Evolutionary conservation across 1,140 invertebrate genomes (phyloP), one percentile per base, ranked within the genome.

Genomic region (Drosophila lacteicornis): DNA sequence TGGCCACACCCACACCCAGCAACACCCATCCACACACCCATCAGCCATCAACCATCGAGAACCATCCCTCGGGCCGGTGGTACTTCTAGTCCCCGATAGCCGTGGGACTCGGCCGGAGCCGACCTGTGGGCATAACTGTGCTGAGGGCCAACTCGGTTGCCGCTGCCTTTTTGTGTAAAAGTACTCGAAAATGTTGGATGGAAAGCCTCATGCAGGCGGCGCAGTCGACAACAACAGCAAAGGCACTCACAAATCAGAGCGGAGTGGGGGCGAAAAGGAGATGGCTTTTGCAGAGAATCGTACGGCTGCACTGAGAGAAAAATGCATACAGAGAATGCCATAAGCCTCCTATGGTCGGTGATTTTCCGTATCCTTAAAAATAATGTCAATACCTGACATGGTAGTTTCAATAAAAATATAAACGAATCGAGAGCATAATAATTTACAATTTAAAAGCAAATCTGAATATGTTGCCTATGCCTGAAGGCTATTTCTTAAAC

Each of bases 131-230:
- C 62, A 60, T 51, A 40, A 67, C 55, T 58, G 59, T 58, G 59
- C 68, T 74, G 53, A 42, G 36, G 68, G 59, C 36, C 58, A 61
- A 47, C 67, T 46, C 62, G 51, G 43, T 55, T 45, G 77, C 49
- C 46, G 75, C 63, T 86, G 73, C 80, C 77, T 87, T 87, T 87
- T 84, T 87, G 84, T 88, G 85, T 69, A 88, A 88, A 88, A 90
- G 84, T 88, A 88, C 80, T 88, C 85, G 66, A 75, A 88, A 88
- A 84, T 88, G 84, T 84, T 84, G 84, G 84, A 61, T 75, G 85
- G 73, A 60, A 66, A 60, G 62, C 76, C 76, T 67, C 80, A 80
- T 88, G 49, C 71, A 88, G 75, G 57, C 66, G 19, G 69, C 30
- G 19, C 58, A 67, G 50, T 58, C 78, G 59, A 65, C 78, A 85